Percentiles rank a stretch among this genome's conserved stretches.
phyloP scores from a whole-genome alignment of 2,113 vertebrate species.

The Catharus bicknelli region DNA sequence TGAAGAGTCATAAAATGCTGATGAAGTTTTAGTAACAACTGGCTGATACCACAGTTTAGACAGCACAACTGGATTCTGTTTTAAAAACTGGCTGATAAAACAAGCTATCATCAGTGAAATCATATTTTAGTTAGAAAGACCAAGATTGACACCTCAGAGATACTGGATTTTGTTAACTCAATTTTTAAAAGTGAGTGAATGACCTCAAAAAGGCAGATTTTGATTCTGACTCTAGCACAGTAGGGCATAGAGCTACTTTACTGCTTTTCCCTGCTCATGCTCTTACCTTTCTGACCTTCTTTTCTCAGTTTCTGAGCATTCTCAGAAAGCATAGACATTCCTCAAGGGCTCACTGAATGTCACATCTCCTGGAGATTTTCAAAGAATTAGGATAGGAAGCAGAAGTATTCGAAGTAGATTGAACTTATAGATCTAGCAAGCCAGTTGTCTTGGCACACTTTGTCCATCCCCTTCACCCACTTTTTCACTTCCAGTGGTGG shows the following conservation, averaged over 20 bases:
- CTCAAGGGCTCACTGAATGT: slow-evolving; percentile 22
- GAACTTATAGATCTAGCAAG: fast-evolving
- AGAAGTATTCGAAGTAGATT: not conserved
- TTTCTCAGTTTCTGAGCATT: not conserved
- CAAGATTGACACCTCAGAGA: not conserved
- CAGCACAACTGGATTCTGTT: not conserved
- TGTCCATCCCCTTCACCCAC: fast-evolving
- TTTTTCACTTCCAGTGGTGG: not conserved
- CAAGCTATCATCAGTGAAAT: not conserved
- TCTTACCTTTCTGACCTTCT: not conserved
- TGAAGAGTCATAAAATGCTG: not conserved
- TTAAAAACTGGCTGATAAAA: not conserved
- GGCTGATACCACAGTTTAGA: not conserved
- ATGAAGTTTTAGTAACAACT: not conserved
- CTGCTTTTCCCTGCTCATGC: not conserved
- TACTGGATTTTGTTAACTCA: not conserved
- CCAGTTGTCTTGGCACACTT: not conserved
- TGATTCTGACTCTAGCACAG: not conserved
- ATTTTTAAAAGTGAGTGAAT: not conserved
- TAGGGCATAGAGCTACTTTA: not conserved
- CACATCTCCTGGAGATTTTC: not conserved
- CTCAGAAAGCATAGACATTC: slow-evolving; percentile 19
- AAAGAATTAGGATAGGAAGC: not conserved
- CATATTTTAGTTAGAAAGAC: not conserved
- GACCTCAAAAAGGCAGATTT: not conserved